Evolutionary conservation across 2,797 vertebrate species (phyloP), one percentile per base, ranked within the genome.

Genomic region (Spondyliosoma cantharus): DNA sequence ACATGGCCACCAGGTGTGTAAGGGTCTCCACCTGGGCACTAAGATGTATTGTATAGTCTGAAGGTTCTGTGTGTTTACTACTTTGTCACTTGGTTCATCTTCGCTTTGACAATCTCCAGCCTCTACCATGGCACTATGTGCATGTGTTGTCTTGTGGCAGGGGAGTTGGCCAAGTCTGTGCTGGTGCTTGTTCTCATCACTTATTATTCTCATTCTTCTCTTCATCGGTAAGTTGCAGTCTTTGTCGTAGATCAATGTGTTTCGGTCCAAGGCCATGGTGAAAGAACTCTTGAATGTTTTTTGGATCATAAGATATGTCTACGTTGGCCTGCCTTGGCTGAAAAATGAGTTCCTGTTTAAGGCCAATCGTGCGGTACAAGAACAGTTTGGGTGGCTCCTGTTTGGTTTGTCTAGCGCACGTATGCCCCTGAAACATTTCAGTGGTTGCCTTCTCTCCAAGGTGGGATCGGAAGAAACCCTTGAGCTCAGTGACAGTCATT

Each of bases 1-100:
- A n/a, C n/a, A 27, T 12, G 9, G 61, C 73, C 9, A 84, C 73
- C 63, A 88, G 80, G 20, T 66, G 58, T 1, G 69, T 84, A 7
- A 77, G 11, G 9, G 48, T 27, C 16, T 82, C 46, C 9, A 87
- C 75, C 11, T 76, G 59, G 2, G 19, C 32, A 3, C 49, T 71
- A 15, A 82, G 76, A 16, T 85, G 49, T 29, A n/a, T n/a, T 71
- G 48, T 9, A 82, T 82, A 13, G 24, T 19, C 5, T 49, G 46
- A 27, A 27, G 27, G 3, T 27, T 27, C 27, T 27, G 27, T 27
- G 27, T 27, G 27, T 27, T 4, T 27, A 27, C 27, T 27, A 27
- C 27, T 27, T 2, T 27, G 27, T 27, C 27, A 27, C 27, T 27
- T 27, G 27, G 27, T 27, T 27, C 4, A 4, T 27, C 27, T 27